These are phyloP conservation scores for Cephus nigrinus DNA, from an alignment of 2,888 invertebrate genomes.

Conservation along the genomic window DNA sequence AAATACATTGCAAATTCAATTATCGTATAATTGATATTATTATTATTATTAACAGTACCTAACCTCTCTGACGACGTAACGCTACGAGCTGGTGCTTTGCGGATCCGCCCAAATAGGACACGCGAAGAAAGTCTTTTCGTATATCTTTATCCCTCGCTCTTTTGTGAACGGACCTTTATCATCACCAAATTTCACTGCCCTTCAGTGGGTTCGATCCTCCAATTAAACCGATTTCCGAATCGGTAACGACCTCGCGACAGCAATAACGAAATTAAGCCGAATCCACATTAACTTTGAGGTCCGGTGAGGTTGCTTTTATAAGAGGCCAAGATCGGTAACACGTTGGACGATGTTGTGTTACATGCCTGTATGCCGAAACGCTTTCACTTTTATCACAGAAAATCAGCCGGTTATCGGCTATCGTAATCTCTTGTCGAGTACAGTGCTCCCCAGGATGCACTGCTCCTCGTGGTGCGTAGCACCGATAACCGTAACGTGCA, in stretches of 20 bases:
- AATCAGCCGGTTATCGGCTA: conserved; percentile 10
- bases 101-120: not conserved
- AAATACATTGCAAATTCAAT: too few relatives aligned
- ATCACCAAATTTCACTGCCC: not conserved
- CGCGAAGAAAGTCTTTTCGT: conserved; percentile 2
- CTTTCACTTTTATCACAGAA: conserved; percentile 24
- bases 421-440: not conserved
- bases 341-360: too few relatives aligned
- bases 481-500: too few relatives aligned
- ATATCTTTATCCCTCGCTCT: not conserved
- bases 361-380: conserved; percentile 8
- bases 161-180: not conserved
- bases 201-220: not conserved
- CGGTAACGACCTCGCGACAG: not conserved
- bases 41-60: too few relatives aligned
- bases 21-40: too few relatives aligned
- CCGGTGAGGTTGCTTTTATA: not conserved
- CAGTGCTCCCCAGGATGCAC: too few relatives aligned
- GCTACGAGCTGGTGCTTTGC: too few relatives aligned
- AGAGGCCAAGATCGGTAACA: too few relatives aligned
- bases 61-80: too few relatives aligned
- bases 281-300: not conserved
- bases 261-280: not conserved
- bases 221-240: conserved; percentile 6
- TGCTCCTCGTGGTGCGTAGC: too few relatives aligned